Conservation (phyloP, 2,888 invertebrate genomes). For the Timema cristinae region DNA sequence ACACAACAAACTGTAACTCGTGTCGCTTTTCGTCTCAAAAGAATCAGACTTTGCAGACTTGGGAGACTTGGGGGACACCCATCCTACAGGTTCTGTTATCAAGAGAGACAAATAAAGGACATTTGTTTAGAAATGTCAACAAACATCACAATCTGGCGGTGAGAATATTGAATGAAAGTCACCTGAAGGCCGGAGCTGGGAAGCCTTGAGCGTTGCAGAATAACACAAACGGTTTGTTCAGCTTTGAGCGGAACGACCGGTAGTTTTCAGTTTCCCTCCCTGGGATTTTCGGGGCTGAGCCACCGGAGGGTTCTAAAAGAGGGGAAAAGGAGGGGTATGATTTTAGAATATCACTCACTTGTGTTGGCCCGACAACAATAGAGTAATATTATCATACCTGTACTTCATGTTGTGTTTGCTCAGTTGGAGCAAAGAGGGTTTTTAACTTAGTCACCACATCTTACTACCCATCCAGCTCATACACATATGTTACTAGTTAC, state of each 20-base stretch:
- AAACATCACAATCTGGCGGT: background rate
- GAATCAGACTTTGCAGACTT: conserved; percentile 39
- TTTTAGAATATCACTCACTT: too few relatives aligned
- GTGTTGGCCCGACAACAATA: too few relatives aligned
- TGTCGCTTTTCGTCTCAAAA: conserved; percentile 25
- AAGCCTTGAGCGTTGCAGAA: conserved; percentile 45
- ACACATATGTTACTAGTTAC: too few relatives aligned
- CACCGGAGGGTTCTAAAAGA: conserved; percentile 33
- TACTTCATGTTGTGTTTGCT: too few relatives aligned
- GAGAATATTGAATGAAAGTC: conserved; percentile 15
- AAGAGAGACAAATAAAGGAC: conserved; percentile 8
- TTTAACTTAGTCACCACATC: too few relatives aligned
- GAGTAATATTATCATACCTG: too few relatives aligned
- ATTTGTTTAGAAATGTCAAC: background rate
- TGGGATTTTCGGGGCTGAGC: conserved; percentile 34
- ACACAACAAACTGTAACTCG: conserved; percentile 43
- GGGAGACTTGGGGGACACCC: conserved; percentile 44
- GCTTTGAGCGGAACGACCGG: conserved; percentile 27
- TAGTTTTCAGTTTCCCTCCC: conserved; percentile 22
- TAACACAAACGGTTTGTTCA: conserved; percentile 39
- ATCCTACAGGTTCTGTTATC: conserved; percentile 41
- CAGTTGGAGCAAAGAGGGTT: too few relatives aligned
- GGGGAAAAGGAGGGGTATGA: background rate
- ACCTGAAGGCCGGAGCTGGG: conserved; percentile 42
- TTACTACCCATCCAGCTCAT: too few relatives aligned